phyloP scores from a whole-genome alignment of 2,888 invertebrate species.

The Brachylomia viminalis region DNA sequence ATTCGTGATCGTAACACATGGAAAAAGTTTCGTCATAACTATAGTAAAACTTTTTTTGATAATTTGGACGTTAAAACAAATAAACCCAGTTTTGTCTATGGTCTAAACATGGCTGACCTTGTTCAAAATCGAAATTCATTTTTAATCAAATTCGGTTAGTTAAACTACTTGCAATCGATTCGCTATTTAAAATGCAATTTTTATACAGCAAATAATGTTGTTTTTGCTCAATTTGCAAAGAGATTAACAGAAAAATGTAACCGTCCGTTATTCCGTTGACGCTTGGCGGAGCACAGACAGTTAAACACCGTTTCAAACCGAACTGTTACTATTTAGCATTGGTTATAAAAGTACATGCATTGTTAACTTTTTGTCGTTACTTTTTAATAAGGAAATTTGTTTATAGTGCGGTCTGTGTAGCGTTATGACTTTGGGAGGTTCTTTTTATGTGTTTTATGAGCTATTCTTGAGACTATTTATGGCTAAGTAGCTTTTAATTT shows the following conservation, averaged over 20 bases:
- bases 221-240: slow-evolving; percentile 66
- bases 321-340: slow-evolving; percentile 75
- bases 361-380: slow-evolving; percentile 54
- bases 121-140: slow-evolving; percentile 23
- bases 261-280: slow-evolving; percentile 78
- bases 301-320: slow-evolving; percentile 80
- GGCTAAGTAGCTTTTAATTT: slow-evolving; percentile 11
- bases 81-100: slow-evolving; percentile 37
- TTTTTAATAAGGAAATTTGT: slow-evolving; percentile 62
- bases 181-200: slow-evolving; percentile 30
- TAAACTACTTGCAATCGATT: slow-evolving; percentile 20
- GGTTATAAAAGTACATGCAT: slow-evolving; percentile 65
- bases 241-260: slow-evolving; percentile 73
- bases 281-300: slow-evolving; percentile 80
- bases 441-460: slow-evolving; percentile 17
- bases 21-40: slow-evolving; percentile 62
- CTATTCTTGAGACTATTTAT: slow-evolving; percentile 1
- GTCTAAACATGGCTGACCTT: slow-evolving; percentile 39
- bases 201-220: slow-evolving; percentile 51
- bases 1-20: slow-evolving; percentile 59
- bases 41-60: slow-evolving; percentile 50
- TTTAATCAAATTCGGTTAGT: slow-evolving; percentile 26
- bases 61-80: slow-evolving; percentile 50
- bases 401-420: slow-evolving; percentile 30
- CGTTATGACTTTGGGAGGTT: slow-evolving; percentile 19